These are phyloP conservation scores for Drosophila greeni DNA, from an alignment of 2,888 invertebrate species.

Conservation along the genomic window DNA sequence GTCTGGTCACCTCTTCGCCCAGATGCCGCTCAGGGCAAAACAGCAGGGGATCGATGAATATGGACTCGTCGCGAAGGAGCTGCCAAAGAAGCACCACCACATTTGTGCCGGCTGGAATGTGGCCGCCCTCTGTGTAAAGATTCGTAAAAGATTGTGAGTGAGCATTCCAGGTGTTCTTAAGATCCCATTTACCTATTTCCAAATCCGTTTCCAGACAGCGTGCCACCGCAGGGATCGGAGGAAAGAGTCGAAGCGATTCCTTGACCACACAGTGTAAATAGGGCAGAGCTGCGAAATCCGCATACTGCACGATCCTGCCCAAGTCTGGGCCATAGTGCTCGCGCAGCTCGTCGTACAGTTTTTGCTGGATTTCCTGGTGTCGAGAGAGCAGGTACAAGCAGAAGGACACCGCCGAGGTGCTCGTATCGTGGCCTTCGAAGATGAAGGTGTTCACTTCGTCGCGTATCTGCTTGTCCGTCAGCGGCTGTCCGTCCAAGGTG, in stretches of 20 bases:
- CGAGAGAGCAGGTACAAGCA: constrained; percentile 73
- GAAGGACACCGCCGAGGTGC: constrained; percentile 76
- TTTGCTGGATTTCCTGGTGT: constrained; percentile 69
- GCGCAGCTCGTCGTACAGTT: constrained; percentile 70
- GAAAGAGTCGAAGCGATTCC: constrained; percentile 83
- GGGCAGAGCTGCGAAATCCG: constrained; percentile 65
- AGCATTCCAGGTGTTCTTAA: background rate
- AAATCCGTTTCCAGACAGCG: constrained; percentile 81
- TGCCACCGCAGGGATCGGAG: constrained; percentile 83
- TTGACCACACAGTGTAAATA: constrained; percentile 84
- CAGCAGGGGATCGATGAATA: constrained; percentile 67
- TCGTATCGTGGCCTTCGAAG: constrained; percentile 81
- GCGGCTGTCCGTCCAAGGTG: constrained; percentile 80
- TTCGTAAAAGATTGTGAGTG: background rate
- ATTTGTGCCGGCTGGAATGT: constrained; percentile 72
- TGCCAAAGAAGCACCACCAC: constrained; percentile 73
- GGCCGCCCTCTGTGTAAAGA: constrained; percentile 20
- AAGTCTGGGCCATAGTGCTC: constrained; percentile 64
- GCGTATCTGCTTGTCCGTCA: constrained; percentile 82
- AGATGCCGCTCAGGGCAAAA: constrained; percentile 76
- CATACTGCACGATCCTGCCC: constrained; percentile 51
- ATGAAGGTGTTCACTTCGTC: constrained; percentile 87
- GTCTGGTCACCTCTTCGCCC: constrained; percentile 78
- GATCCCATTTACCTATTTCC: constrained; percentile 79
- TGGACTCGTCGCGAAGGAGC: constrained; percentile 65